Evolutionary conservation across 2,113 vertebrate genomes (phyloP), one percentile per base, ranked within the genome.

Genomic region (Hymenochirus boettgeri): DNA sequence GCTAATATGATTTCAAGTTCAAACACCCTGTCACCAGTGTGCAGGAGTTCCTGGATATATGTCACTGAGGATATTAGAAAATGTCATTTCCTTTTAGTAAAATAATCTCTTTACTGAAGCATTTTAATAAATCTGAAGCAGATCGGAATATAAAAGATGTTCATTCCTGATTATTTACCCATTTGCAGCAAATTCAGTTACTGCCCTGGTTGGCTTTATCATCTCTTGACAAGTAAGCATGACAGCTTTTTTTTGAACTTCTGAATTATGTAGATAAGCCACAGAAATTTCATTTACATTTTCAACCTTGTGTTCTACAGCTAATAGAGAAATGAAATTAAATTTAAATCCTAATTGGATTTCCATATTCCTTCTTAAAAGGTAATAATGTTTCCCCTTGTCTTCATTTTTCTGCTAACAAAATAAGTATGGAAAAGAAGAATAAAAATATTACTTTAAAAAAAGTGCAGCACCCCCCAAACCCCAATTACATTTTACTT

Each of bases 261-360:
- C 83, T 85, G 82, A 80, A 82, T 82, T 75, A 71, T 63, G 72
- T 61, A 80, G 84, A 86, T 85, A 84, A 83, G 75, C 73, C 39
- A 35, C 17, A 69, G 64, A 72, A 79, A 82, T 67, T 76, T 51
- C 80, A 80, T 70, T 79, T 69, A 57, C 54, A 57, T 76, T 75
- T 73, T 64, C 51, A 54, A 76, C 71, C n/a, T n/a, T n/a, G n/a
- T n/a, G n/a, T n/a, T 75, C 65, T 70, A 70, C 55, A 79, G 74
- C 73, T 76, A 74, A 61, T 60, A 76, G 80, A 74, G 76, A 70
- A 76, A 81, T 76, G 74, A 81, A 85, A 83, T 85, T 82, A 84
- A 83, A 83, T 85, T 77, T 76, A 76, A 72, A 72, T 74, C 63
- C 71, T 75, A 83, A 81, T 84, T 84, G 83, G 76, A 79, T 80